Evolutionary conservation across 2,797 vertebrate genomes (phyloP).

Genomic region (Mormyrops boulengeri): DNA sequence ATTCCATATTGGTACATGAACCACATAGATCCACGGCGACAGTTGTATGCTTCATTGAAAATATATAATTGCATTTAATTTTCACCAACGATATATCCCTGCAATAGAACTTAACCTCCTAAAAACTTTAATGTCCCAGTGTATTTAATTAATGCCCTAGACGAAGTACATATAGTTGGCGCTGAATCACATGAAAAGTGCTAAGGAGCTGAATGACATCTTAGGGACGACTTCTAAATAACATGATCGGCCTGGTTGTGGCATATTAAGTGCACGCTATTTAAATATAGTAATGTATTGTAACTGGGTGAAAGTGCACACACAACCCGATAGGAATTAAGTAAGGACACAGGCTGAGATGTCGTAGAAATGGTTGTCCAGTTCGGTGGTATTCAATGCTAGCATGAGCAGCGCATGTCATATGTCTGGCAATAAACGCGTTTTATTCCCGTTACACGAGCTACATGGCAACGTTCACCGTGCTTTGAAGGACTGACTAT

Average conservation of each 20-base stretch:
- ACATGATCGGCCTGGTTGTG: neutral
- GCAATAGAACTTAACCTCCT: neutral
- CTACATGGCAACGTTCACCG: neutral
- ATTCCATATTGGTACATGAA: neutral
- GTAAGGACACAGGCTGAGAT: neutral
- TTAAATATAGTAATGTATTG: neutral
- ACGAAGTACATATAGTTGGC: neutral
- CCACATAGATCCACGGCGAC: neutral
- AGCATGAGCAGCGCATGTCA: neutral
- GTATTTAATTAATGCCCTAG: neutral
- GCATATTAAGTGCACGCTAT: neutral
- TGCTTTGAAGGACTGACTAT: neutral
- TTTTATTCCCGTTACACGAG: neutral
- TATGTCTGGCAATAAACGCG: neutral
- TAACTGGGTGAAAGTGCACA: neutral
- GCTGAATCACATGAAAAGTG: neutral
- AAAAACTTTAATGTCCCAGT: neutral
- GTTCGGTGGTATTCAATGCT: neutral
- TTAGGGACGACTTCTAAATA: neutral
- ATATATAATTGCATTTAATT: neutral
- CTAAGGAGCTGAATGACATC: neutral
- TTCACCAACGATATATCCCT: neutral
- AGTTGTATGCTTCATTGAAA: neutral
- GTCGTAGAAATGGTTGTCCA: neutral
- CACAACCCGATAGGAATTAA: neutral